Evolutionary conservation across 2,113 vertebrate genomes (phyloP), one percentile per base, ranked within the genome.

Genomic region (Myiagra hebetior): DNA sequence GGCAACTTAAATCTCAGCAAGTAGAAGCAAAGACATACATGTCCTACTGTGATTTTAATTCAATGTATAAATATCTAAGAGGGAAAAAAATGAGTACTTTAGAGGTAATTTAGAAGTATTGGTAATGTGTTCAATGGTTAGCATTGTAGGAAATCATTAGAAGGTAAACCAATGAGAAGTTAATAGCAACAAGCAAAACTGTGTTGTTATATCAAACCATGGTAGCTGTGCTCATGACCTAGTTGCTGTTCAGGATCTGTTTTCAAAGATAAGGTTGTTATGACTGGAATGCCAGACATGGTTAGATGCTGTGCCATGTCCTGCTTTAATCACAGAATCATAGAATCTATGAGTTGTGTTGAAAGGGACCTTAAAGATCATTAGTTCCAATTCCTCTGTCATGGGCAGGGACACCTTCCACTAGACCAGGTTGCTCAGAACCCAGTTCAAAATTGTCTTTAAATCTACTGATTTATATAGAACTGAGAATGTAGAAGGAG

Each of bases 1-100:
- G 53, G n/a, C 17, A 80, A 82, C 96, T 89, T 91, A 78, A 93
- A 96, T 87, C 84, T 94, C 11, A 13, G 73, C 78, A 95, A 94
- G 47, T 26, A 56, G 55, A 92, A 92, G 26, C 31, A 90, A 94
- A 92, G 57, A 79, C 41, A 82, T 62, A 91, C 50, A 60, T 80
- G 21, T 72, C 88, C 94, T 88, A 93, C 91, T 95, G 88, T 90
- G 87, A 94, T 93, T 95, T 96, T 96, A 97, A 97, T 97, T 96
- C 85, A 56, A 11, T 42, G 18, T 82, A 80, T 96, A 96, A 96
- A 96, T 94, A 94, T 95, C 50, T 85, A 86, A 79, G 50, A 62
- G 11, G 14, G 10, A 3, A 26, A 47, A 79, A 67, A 47, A 73
- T n/a, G 1, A 60, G 12, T 72, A 46, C 14, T 73, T 35, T 64